Base-by-base conservation (phyloP, 2,797 vertebrate genomes). In the Amblyopsis hoosieri region DNA sequence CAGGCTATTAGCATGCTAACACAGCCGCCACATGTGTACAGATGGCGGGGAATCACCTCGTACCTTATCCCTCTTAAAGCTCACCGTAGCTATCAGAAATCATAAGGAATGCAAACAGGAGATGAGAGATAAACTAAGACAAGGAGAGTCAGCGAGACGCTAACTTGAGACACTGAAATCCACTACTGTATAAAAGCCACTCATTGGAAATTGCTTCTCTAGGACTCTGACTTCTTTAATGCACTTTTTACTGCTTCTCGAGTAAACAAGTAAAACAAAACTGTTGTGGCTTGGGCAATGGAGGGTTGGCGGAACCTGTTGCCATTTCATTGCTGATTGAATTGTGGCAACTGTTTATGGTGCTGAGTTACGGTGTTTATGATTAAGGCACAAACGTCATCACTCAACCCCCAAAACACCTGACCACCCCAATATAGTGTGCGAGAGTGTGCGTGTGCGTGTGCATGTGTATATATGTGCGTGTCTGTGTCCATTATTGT, bases 1-100 rank as follows among this genome's bases (percentile, higher is more conserved):
- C 71, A 67, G 76, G 74, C 62, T 84, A 85, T 87, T 87, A 85
- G 74, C 66, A 71, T 70, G 73, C 69, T 56, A 82, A 79, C 71
- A 85, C 46, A 51, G 61, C 47, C 12, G 42, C 54, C 12, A 29
- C 50, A 57, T 47, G 77, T 69, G 74, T 45, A 12, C 48, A 50
- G 60, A 55, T 53, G 15, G 9, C 10, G 11, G 45, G 23, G 23
- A 23, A 23, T 23, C 23, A 23, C 23, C 23, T 23, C 23, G 3
- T 23, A 23, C 23, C 23, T 23, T 23, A 23, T 23, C 23, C 23
- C 23, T 23, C 23, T 23, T 23, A 23, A 23, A 23, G 23, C 23
- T 23, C 23, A 3, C 23, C 23, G 23, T 23, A 23, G 23, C 23
- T 23, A 3, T 23, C 23, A 23, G 23, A 23, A 23, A 23, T 23